These are phyloP conservation scores for Harpegnathos saltator DNA, from an alignment of 1,140 invertebrate species.

Conservation along the genomic window DNA sequence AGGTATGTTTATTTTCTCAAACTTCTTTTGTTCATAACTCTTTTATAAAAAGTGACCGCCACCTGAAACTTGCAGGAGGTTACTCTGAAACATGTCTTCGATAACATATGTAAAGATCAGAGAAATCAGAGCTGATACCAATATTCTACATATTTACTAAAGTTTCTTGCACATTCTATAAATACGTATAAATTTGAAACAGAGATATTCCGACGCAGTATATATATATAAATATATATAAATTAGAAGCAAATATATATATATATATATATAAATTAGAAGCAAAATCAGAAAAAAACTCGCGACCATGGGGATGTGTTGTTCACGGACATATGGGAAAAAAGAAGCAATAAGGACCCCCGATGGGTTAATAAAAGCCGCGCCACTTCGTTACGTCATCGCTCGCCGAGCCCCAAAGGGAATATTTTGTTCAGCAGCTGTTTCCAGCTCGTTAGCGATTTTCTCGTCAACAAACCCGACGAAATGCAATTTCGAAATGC, in stretches of 20 bases:
- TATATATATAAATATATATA: neutral
- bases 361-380: slow-evolving; percentile 58
- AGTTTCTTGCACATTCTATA: too few species aligned
- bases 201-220: neutral
- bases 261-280: neutral
- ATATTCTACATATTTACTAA: too few species aligned
- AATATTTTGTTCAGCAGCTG: slow-evolving; percentile 58
- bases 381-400: slow-evolving; percentile 57
- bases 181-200: too few species aligned
- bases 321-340: neutral
- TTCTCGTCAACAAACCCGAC: slow-evolving; percentile 54
- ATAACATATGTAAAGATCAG: too few species aligned
- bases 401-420: slow-evolving; percentile 33
- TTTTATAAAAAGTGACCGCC: too few species aligned
- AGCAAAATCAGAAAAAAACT: neutral
- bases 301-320: neutral
- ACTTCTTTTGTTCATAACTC: too few species aligned
- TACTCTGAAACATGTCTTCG: too few species aligned
- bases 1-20: too few species aligned
- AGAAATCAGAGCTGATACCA: too few species aligned
- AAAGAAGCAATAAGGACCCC: slow-evolving; percentile 41
- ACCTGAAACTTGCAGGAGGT: too few species aligned
- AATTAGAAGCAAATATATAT: neutral
- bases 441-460: slow-evolving; percentile 60
- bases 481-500: slow-evolving; percentile 55